Evolutionary conservation across 2,888 invertebrate species (phyloP).

Genomic region (Hirtodrosophila cameraria): DNA sequence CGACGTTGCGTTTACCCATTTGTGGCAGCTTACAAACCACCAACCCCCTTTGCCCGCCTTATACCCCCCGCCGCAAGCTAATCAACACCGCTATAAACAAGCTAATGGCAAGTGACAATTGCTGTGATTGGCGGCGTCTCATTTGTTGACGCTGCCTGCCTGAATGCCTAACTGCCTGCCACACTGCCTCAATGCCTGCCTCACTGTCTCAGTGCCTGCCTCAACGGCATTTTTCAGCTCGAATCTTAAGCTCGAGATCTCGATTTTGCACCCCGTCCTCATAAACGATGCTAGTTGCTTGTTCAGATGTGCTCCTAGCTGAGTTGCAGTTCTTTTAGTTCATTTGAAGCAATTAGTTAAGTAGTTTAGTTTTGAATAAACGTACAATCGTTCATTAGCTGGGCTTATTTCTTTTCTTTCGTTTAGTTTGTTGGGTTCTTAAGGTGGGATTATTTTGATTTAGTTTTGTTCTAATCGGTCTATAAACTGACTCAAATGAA

Average conservation of each 20-base stretch:
- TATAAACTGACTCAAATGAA: too few relatives aligned
- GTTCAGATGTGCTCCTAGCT: conserved; percentile 35
- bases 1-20: conserved; percentile 31
- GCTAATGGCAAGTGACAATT: conserved; percentile 73
- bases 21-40: conserved; percentile 19
- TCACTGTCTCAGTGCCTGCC: too few relatives aligned
- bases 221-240: too few relatives aligned
- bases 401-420: too few relatives aligned
- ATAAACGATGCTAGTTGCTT: background rate
- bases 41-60: background rate
- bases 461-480: too few relatives aligned
- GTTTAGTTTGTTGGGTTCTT: too few relatives aligned
- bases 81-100: conserved; percentile 32
- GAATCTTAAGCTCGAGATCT: conserved; percentile 19
- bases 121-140: conserved; percentile 61
- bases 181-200: too few relatives aligned
- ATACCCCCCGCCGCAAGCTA: conserved; percentile 1
- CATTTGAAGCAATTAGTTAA: too few relatives aligned
- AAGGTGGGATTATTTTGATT: too few relatives aligned
- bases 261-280: background rate
- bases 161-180: too few relatives aligned
- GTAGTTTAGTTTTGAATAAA: too few relatives aligned
- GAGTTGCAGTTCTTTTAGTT: conserved; percentile 63
- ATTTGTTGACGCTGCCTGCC: conserved; percentile 15
- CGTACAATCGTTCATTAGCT: too few relatives aligned